Evolutionary conservation across 2,888 invertebrate species (phyloP).

Genomic region (Andrena fulva): DNA sequence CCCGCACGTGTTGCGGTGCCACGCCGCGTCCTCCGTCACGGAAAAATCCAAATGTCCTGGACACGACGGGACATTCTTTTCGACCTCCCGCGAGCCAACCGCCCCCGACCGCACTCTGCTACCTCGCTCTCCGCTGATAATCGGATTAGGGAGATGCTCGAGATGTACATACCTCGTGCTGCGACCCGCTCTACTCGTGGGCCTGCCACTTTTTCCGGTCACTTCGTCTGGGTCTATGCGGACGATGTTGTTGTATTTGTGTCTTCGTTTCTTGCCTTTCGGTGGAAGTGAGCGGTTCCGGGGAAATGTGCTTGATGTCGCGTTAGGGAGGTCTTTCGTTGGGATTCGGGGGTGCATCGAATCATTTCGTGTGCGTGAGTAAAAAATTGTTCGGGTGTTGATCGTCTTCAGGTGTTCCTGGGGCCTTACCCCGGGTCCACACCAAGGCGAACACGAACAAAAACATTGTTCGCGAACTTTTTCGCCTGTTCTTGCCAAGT

Average conservation of each 20-base stretch:
- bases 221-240: background rate
- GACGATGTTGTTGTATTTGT: background rate
- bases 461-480: too few species aligned
- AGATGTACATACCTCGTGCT: constrained; percentile 7
- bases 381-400: too few species aligned
- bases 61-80: constrained; percentile 47
- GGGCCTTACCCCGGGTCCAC: too few species aligned
- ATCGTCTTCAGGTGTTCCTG: too few species aligned
- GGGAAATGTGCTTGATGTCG: too few species aligned
- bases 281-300: too few species aligned
- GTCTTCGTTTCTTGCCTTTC: too few species aligned
- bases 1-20: constrained; percentile 36
- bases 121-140: constrained; percentile 26
- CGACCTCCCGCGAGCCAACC: constrained; percentile 44
- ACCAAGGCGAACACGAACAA: too few species aligned
- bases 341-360: too few species aligned
- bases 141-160: constrained; percentile 45
- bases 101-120: background rate
- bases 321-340: too few species aligned
- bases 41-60: constrained; percentile 52
- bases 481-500: too few species aligned
- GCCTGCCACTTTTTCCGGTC: background rate
- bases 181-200: background rate
- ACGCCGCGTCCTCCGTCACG: background rate
- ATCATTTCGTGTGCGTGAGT: too few species aligned